Conservation (phyloP, 2,113 vertebrate species). For the Pycnonotus jocosus region DNA sequence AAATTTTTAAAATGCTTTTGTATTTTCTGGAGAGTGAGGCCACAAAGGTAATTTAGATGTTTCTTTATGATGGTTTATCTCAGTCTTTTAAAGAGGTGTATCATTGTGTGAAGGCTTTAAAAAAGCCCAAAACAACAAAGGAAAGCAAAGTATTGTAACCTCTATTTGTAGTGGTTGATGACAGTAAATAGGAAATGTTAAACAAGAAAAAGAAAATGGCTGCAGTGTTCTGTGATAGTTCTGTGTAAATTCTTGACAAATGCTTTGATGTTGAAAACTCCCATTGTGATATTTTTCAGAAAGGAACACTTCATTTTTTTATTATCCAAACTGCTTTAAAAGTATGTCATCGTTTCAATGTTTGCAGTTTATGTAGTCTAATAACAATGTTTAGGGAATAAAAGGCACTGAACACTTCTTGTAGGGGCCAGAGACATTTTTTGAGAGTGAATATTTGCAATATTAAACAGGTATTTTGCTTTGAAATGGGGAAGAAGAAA, state of each 20-base stretch:
- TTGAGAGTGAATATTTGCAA: background rate
- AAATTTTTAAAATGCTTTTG: background rate
- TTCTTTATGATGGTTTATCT: conserved; percentile 19
- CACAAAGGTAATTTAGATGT: background rate
- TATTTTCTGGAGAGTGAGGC: background rate
- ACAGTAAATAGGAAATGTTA: conserved; percentile 27
- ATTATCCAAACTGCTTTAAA: background rate
- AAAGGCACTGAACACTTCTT: background rate
- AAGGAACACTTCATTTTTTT: background rate
- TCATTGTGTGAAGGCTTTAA: background rate
- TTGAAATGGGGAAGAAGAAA: background rate
- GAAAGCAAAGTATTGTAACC: background rate
- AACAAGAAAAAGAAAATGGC: conserved; percentile 27
- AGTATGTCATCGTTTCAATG: background rate
- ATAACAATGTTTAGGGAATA: background rate
- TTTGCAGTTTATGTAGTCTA: background rate
- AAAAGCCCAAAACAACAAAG: background rate
- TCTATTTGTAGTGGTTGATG: conserved; percentile 11
- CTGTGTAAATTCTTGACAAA: conserved; percentile 7
- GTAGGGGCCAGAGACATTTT: background rate
- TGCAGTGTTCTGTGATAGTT: background rate
- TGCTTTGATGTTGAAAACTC: background rate
- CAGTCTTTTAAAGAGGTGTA: background rate
- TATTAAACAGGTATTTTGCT: background rate
- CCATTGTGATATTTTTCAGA: background rate